Evolutionary conservation across 2,113 vertebrate species (phyloP), one percentile per base, ranked within the genome.

Genomic region (Pelecanus crispus): DNA sequence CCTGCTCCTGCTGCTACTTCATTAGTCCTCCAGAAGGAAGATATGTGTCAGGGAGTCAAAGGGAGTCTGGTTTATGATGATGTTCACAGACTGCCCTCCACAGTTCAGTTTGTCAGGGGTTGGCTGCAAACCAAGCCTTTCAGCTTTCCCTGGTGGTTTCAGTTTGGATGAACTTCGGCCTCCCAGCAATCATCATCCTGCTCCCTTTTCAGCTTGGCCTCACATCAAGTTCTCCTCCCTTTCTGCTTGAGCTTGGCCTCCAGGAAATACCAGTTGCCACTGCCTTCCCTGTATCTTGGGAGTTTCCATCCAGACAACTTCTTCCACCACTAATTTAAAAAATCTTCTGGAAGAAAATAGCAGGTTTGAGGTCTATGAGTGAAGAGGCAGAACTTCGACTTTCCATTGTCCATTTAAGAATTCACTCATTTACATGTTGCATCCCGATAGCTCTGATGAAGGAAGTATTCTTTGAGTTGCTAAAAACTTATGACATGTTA

Each of bases 81-180:
- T 94, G 92, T 91, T 97, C 92, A 10, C 90, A 93, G 92, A 42
- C 84, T 95, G 92, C 93, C 87, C 91, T 96, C 78, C 62, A 0
- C 87, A 75, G 83, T 55, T 92, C 56, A 9, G 45, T 81, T 93
- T 94, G 83, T 96, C 70, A 77, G 88, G 45, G 45, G 4, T 70
- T 97, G 97, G 96, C 97, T 91, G 92, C 70, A 86, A 63, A 95
- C 89, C 96, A 97, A 95, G 47, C 42, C 66, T 52, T 81, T 49
- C 86, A 73, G 49, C 74, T 73, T 85, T 87, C 96, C 91, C 95
- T 66, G 36, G 78, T 70, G 97, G 11, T 82, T 96, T 91, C 70
- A 95, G 92, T 92, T 95, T 94, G 91, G 62, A 94, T 94, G 91
- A 97, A 91, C 91, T 87, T 82, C 2, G 9, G 83, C 91, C 91